phyloP scores from a whole-genome alignment of 2,888 invertebrate species.

The Homarus gammarus region DNA sequence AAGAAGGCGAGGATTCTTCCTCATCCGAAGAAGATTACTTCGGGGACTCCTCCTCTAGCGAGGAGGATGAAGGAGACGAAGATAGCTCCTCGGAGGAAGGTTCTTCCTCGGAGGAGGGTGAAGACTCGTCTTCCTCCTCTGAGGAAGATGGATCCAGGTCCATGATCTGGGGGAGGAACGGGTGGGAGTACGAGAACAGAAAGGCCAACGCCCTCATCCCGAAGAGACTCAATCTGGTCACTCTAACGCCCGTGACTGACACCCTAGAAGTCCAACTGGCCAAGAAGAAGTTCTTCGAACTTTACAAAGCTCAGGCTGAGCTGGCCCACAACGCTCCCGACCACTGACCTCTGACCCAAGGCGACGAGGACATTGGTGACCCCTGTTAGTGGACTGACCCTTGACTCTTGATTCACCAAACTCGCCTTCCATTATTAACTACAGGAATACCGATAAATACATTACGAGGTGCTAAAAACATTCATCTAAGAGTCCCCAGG shows the following conservation, averaged over 20 bases:
- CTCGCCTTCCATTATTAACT: too few relatives aligned
- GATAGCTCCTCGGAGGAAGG: not conserved
- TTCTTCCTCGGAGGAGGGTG: conserved; percentile 28
- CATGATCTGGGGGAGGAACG: conserved; percentile 31
- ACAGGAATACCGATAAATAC: too few relatives aligned
- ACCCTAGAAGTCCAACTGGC: conserved; percentile 54
- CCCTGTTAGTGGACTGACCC: not conserved
- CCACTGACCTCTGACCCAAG: conserved; percentile 29
- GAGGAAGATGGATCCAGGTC: not conserved
- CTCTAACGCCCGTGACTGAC: conserved; percentile 58
- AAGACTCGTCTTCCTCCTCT: conserved; percentile 3
- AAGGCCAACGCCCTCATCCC: not conserved
- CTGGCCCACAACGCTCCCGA: conserved; percentile 58
- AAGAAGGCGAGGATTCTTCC: conserved; percentile 5
- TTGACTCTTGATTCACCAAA: too few relatives aligned
- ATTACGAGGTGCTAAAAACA: not conserved
- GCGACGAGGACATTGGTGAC: not conserved
- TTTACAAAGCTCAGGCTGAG: conserved; percentile 57
- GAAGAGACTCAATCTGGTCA: not conserved
- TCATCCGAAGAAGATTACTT: conserved; percentile 15
- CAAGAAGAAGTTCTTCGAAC: conserved; percentile 61
- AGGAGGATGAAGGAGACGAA: conserved; percentile 42
- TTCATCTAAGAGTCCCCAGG: not conserved
- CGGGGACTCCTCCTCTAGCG: conserved; percentile 40
- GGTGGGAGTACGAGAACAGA: not conserved